These are phyloP conservation scores for Hippocampus comes DNA, from an alignment of 2,113 vertebrate genomes.

Conservation along the genomic window DNA sequence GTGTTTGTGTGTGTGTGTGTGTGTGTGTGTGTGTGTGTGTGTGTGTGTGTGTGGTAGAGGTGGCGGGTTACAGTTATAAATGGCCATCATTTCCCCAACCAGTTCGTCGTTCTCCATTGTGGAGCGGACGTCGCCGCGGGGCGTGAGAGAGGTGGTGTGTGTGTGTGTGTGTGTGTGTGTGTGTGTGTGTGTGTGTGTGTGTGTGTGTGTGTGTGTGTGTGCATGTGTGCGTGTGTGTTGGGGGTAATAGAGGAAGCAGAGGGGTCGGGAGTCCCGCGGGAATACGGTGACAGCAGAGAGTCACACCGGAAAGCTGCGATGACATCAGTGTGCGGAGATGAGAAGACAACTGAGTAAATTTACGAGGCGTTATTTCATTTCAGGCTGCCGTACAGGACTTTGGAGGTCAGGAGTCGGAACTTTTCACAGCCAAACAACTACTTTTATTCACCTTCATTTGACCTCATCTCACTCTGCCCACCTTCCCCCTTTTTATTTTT, in stretches of 20 bases:
- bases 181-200: slow-evolving; percentile 7
- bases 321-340: slow-evolving; percentile 13
- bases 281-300: slow-evolving; percentile 37
- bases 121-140: slow-evolving; percentile 66
- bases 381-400: not conserved
- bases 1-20: slow-evolving; percentile 12
- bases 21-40: slow-evolving; percentile 21
- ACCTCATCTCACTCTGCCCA: too few relatives aligned
- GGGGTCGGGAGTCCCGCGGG: slow-evolving; percentile 55
- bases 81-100: slow-evolving; percentile 76
- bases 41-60: slow-evolving; percentile 19
- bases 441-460: not conserved
- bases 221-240: slow-evolving; percentile 21
- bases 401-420: not conserved
- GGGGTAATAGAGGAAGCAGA: slow-evolving; percentile 61
- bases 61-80: slow-evolving; percentile 77
- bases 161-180: slow-evolving; percentile 20
- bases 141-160: slow-evolving; percentile 53
- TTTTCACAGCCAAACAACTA: not conserved
- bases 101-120: slow-evolving; percentile 71
- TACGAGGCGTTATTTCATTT: not conserved
- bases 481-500: not conserved
- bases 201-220: slow-evolving; percentile 34
- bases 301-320: slow-evolving; percentile 20
- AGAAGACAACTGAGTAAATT: slow-evolving; percentile 14